Conservation (phyloP, 2,113 vertebrate genomes). For the Ammodytes marinus region DNA sequence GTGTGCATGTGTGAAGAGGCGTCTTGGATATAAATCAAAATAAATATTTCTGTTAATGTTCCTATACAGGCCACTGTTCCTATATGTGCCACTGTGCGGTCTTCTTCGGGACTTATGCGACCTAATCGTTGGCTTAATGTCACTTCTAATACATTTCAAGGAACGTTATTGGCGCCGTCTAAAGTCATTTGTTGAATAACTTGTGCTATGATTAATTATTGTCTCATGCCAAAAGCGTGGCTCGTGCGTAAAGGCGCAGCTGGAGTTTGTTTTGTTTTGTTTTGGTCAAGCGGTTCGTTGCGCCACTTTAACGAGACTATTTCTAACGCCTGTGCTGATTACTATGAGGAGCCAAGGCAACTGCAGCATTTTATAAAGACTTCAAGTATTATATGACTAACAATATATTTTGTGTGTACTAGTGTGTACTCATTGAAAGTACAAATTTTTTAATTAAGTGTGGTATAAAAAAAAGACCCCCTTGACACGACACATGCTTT, state of each 20-base stretch:
- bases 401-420: background rate
- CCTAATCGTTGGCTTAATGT: background rate
- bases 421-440: background rate
- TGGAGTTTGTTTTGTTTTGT: conserved; percentile 21
- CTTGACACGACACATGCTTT: too few species aligned
- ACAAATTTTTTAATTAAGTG: too few species aligned
- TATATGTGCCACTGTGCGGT: too few species aligned
- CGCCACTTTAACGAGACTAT: background rate
- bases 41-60: background rate
- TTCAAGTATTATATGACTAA: background rate
- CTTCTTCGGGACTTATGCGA: background rate
- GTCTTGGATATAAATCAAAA: background rate
- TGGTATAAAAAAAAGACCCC: too few species aligned
- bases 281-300: background rate
- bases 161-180: too few species aligned
- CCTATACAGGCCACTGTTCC: background rate
- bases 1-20: conserved; percentile 9
- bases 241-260: conserved; percentile 54
- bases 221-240: background rate
- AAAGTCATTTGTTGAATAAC: background rate
- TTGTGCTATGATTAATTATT: background rate
- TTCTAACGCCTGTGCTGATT: background rate
- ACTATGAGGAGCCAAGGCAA: background rate
- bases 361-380: background rate
- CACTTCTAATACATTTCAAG: background rate